Evolutionary conservation across 1,140 invertebrate species (phyloP).

Genomic region (Drosophila eugracilis): DNA sequence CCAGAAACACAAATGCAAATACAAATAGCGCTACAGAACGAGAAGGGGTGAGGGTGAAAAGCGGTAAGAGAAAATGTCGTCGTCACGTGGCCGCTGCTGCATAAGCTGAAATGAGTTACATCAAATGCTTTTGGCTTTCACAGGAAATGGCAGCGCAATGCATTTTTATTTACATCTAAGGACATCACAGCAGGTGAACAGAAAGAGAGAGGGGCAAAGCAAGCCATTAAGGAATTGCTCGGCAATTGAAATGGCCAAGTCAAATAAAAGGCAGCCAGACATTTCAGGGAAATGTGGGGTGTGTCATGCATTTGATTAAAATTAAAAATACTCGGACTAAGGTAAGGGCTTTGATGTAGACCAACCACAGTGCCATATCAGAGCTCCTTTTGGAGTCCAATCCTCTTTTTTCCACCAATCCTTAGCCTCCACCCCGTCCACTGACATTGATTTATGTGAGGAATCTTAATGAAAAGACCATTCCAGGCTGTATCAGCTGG

Average conservation of each 20-base stretch:
- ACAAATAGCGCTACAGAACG: conserved; percentile 38
- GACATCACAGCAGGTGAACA: not conserved
- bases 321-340: conserved; percentile 56
- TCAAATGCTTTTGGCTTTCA: conserved; percentile 80
- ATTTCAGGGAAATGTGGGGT: conserved; percentile 11
- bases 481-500: conserved; percentile 34
- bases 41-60: not conserved
- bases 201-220: conserved; percentile 1
- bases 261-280: conserved; percentile 46
- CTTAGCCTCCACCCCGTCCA: not conserved
- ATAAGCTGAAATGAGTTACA: conserved; percentile 75
- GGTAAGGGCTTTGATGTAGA: conserved; percentile 66
- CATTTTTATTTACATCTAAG: conserved; percentile 78
- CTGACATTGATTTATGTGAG: conserved; percentile 47
- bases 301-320: conserved; percentile 74
- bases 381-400: not conserved
- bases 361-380: conserved; percentile 20
- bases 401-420: conserved; percentile 1
- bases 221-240: conserved; percentile 81
- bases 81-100: conserved; percentile 62
- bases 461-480: conserved; percentile 44
- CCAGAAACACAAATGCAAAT: conserved; percentile 33
- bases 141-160: conserved; percentile 72
- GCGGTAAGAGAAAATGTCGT: conserved; percentile 22
- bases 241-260: conserved; percentile 72